These are phyloP conservation scores for Aurelia sp. DNA, from an alignment of 30 jellyfish, hydroid and myxozoan species.

Conservation along the genomic window DNA sequence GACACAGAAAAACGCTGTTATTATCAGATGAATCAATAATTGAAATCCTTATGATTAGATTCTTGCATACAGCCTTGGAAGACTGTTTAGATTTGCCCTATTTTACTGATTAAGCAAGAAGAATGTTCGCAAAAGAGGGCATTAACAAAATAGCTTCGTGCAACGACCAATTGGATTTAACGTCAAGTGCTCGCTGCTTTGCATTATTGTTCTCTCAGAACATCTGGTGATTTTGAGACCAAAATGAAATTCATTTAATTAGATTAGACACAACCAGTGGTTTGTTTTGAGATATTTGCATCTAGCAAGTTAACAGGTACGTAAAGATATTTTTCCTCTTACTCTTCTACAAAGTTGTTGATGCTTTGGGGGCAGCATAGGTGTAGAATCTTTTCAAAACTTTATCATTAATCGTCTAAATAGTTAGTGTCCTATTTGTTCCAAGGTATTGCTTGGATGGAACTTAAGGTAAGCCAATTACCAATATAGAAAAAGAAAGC, in stretches of 20 bases:
- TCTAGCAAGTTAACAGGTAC: no score
- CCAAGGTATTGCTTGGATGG: no score
- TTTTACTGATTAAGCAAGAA: constrained; percentile 5
- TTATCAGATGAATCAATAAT: not conserved
- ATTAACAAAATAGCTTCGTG: constrained; percentile 4
- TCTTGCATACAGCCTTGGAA: not conserved
- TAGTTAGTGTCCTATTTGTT: no score
- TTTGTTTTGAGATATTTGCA: no score
- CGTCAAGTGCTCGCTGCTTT: not conserved
- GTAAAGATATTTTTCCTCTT: no score
- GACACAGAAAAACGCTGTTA: not conserved
- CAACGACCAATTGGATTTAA: constrained; percentile 16
- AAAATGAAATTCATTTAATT: not conserved
- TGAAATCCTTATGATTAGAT: not conserved
- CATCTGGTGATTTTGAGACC: constrained; percentile 6
- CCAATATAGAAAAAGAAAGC: no score
- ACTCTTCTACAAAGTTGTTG: no score
- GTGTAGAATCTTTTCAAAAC: no score
- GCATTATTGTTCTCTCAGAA: constrained; percentile 2
- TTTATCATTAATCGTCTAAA: no score
- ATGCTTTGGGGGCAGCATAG: no score
- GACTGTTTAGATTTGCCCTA: constrained; percentile 7
- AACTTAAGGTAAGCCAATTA: no score
- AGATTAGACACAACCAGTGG: constrained; percentile 1
- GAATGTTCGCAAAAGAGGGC: constrained; percentile 8